A percentile compares a stretch with the other conserved stretches of the same genome.
These are phyloP conservation scores for Chrosomus eos DNA, from an alignment of 2,797 vertebrate species.

Conservation along the genomic window DNA sequence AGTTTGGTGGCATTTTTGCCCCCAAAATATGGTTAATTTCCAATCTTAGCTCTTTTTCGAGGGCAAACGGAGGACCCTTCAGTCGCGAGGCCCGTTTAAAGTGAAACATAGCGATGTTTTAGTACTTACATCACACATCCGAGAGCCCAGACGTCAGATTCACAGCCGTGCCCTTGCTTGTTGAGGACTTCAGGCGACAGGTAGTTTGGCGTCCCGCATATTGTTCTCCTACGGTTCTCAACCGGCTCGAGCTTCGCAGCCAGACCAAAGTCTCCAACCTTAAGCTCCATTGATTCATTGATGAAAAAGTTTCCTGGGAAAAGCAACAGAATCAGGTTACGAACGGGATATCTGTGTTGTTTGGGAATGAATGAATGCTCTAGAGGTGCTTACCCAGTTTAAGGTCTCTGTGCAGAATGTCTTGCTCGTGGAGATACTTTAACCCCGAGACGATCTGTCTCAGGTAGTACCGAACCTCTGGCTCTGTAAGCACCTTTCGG, in stretches of 20 bases:
- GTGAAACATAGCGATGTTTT: background rate
- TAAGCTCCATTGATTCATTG: slow-evolving; percentile 88
- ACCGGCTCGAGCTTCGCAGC: slow-evolving; percentile 86
- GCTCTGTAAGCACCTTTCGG: slow-evolving; percentile 87
- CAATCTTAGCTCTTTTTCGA: background rate
- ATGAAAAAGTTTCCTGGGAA: slow-evolving; percentile 87
- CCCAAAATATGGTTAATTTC: background rate
- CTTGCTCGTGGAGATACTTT: slow-evolving; percentile 88
- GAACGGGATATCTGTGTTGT: background rate
- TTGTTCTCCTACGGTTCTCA: slow-evolving; percentile 85
- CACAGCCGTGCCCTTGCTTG: slow-evolving; percentile 88
- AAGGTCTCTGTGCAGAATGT: slow-evolving; percentile 87
- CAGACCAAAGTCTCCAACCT: slow-evolving; percentile 88
- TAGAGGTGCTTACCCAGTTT: slow-evolving; percentile 79
- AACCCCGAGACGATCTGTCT: slow-evolving; percentile 87
- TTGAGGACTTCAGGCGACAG: slow-evolving; percentile 90
- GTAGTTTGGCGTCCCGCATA: slow-evolving; percentile 91
- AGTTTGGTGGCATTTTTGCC: background rate
- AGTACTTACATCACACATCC: slow-evolving; percentile 89
- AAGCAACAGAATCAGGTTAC: background rate
- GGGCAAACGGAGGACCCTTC: too few species aligned
- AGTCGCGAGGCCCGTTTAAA: background rate
- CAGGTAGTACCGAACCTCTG: slow-evolving; percentile 90
- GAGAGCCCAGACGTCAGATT: slow-evolving; percentile 89
- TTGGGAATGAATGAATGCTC: too few species aligned